phyloP scores from a whole-genome alignment of 1,140 invertebrate species.

The Latrodectus geometricus region DNA sequence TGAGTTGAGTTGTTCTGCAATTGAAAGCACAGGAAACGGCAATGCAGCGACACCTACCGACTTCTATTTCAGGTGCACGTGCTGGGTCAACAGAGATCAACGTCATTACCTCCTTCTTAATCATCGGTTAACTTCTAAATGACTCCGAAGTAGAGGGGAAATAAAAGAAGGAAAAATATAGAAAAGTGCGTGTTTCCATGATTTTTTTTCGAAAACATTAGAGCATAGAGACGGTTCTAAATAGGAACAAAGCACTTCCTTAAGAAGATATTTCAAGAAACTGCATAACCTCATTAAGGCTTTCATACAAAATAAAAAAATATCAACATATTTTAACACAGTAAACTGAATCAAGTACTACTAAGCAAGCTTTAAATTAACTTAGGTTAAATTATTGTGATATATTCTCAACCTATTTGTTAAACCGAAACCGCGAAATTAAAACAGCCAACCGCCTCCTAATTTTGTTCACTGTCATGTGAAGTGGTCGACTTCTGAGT shows the following conservation, averaged over 20 bases:
- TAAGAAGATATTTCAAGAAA: background rate
- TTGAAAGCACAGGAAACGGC: constrained; percentile 34
- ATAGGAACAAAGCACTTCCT: background rate
- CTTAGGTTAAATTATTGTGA: no score
- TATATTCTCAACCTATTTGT: no score
- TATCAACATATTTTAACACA: no score
- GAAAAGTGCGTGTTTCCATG: background rate
- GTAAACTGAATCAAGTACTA: no score
- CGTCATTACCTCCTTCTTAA: constrained; percentile 42
- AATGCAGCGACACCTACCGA: constrained; percentile 49
- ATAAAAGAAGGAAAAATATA: background rate
- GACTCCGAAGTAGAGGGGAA: constrained; percentile 11
- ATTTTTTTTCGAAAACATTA: background rate
- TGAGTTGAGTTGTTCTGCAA: constrained; percentile 31
- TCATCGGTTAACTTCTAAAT: constrained; percentile 22
- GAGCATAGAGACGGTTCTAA: background rate
- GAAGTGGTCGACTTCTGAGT: no score
- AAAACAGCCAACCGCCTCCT: no score
- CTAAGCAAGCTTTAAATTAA: no score
- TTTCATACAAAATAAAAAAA: no score
- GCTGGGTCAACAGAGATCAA: constrained; percentile 41
- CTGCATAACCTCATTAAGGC: no score
- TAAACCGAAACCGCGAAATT: no score
- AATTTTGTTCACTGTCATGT: no score
- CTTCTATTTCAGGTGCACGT: constrained; percentile 57